Evolutionary conservation across 2,113 vertebrate species (phyloP).

Genomic region (Petromus typicus): DNA sequence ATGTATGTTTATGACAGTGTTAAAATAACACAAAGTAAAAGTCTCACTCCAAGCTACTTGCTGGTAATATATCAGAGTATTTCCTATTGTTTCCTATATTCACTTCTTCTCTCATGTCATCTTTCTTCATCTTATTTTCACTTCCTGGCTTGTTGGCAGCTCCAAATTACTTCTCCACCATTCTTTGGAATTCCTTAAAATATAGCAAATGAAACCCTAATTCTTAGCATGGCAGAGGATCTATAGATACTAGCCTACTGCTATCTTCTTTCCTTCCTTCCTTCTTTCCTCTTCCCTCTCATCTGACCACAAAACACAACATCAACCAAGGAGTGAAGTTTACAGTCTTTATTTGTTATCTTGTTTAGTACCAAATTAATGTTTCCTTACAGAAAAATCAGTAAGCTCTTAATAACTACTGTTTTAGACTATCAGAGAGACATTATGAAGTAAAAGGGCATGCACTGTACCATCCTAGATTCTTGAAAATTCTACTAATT

Average conservation of each 20-base stretch:
- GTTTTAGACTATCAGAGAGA: background rate
- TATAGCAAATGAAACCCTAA: background rate
- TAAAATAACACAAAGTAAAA: too few species aligned
- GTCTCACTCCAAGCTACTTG: conserved; percentile 16
- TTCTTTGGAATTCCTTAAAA: conserved; percentile 16
- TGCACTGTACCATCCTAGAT: background rate
- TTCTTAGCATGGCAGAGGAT: background rate
- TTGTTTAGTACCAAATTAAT: background rate
- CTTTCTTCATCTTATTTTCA: background rate
- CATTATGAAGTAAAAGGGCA: background rate
- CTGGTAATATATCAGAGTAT: background rate
- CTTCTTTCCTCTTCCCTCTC: background rate
- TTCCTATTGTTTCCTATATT: background rate
- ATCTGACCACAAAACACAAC: background rate
- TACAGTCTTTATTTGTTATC: background rate
- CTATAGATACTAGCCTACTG: background rate
- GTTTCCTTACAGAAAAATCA: background rate
- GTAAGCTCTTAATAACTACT: background rate
- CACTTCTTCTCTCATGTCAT: background rate
- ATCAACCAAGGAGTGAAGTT: background rate
- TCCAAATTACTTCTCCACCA: background rate
- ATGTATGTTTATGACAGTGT: background rate
- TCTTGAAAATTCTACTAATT: background rate
- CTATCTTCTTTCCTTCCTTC: rapidly evolving
- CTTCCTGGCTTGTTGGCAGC: background rate